phyloP scores from a whole-genome alignment of 2,797 vertebrate genomes.

The Sebastes hopkinsi region DNA sequence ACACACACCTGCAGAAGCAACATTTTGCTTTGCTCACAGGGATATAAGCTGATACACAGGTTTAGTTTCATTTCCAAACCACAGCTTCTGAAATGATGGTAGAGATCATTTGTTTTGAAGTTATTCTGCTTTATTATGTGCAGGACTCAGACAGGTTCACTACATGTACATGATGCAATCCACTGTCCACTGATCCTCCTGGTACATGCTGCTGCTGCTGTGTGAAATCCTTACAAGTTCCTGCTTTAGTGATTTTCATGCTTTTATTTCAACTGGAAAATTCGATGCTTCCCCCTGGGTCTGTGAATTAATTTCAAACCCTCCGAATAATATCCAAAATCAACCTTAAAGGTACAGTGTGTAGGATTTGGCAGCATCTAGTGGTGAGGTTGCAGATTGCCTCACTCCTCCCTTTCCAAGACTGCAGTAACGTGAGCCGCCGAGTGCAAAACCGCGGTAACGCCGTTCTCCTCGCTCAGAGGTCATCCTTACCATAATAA shows the following conservation, averaged over 20 bases:
- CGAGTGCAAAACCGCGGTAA: too few relatives aligned
- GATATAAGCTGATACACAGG: background rate
- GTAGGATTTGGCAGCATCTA: too few relatives aligned
- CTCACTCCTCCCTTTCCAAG: too few relatives aligned
- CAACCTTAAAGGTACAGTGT: background rate
- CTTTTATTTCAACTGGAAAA: background rate
- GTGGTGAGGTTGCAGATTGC: too few relatives aligned
- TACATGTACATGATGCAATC: background rate
- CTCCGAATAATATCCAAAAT: conserved; percentile 1
- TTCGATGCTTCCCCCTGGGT: background rate
- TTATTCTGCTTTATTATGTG: background rate
- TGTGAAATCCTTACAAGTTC: background rate
- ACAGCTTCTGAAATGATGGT: background rate
- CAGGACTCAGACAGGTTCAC: background rate
- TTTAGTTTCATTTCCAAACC: conserved; percentile 12
- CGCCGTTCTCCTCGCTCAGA: too few relatives aligned
- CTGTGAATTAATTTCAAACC: background rate
- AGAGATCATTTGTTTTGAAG: background rate
- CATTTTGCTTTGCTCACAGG: conserved; percentile 10
- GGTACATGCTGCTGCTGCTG: background rate
- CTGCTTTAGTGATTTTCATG: background rate
- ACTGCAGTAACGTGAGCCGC: too few relatives aligned
- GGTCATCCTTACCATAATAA: too few relatives aligned
- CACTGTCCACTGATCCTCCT: background rate
- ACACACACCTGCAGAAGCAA: background rate